phyloP scores from a whole-genome alignment of 2,888 invertebrate species.

The Amblyjoppa fuscipennis region DNA sequence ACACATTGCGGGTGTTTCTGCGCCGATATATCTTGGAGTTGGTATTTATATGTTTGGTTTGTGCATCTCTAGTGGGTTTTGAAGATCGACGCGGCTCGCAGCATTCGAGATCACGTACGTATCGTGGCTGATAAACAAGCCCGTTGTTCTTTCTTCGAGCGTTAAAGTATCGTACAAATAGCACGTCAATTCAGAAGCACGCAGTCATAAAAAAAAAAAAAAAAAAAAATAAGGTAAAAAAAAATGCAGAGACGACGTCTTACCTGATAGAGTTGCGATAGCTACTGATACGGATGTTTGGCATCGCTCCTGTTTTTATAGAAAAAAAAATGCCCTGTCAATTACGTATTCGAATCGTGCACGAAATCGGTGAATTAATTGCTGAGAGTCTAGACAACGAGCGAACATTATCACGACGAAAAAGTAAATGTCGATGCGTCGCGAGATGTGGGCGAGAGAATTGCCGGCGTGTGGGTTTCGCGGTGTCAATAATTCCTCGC shows the following conservation, averaged over 20 bases:
- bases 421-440: conserved; percentile 41
- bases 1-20: conserved; percentile 16
- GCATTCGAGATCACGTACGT: conserved; percentile 50
- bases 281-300: conserved; percentile 44
- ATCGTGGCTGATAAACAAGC: conserved; percentile 7
- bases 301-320: conserved; percentile 75
- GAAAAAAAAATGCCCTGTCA: conserved; percentile 54
- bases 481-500: conserved; percentile 72
- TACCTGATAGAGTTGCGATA: conserved; percentile 42
- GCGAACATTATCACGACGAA: conserved; percentile 40
- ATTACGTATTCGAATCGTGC: conserved; percentile 79
- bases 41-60: conserved; percentile 25
- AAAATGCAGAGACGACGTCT: conserved; percentile 5
- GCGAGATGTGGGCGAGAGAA: conserved; percentile 54
- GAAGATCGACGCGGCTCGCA: not conserved
- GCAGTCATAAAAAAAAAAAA: too few relatives aligned
- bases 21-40: conserved; percentile 15
- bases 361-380: conserved; percentile 46
- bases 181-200: not conserved
- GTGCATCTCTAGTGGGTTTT: conserved; percentile 32
- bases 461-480: conserved; percentile 36
- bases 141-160: not conserved
- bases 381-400: conserved; percentile 38
- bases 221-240: not conserved
- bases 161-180: conserved; percentile 6